phyloP scores from a whole-genome alignment of 23 tunicate species.

The Corella eumyota region DNA sequence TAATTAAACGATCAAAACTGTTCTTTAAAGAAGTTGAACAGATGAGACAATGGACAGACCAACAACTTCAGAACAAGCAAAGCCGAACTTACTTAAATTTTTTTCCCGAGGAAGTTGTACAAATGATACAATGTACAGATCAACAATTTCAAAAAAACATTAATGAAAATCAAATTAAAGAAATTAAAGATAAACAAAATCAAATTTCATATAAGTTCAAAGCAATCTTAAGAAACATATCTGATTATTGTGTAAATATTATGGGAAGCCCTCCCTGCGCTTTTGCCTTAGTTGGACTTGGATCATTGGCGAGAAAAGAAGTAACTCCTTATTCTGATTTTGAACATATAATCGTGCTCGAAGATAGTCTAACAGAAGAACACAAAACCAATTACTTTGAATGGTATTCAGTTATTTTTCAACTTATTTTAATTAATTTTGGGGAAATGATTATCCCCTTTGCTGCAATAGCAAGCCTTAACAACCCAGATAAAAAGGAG shows the following conservation, averaged over 20 bases:
- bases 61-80: too few relatives aligned
- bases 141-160: too few relatives aligned
- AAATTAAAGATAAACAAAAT: neutral
- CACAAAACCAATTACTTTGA: conserved; percentile 32
- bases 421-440: conserved; percentile 18
- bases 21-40: too few relatives aligned
- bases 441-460: conserved; percentile 27
- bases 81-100: too few relatives aligned
- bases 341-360: conserved; percentile 25
- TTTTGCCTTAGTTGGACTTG: conserved; percentile 28
- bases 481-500: neutral
- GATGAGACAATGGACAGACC: too few relatives aligned
- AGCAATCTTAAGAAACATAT: conserved; percentile 14
- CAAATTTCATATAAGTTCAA: conserved; percentile 15
- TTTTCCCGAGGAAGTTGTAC: too few relatives aligned
- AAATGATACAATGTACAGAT: too few relatives aligned
- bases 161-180: neutral
- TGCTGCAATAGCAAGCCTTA: conserved; percentile 15
- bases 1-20: too few relatives aligned
- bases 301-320: conserved; percentile 37
- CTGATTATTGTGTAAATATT: conserved; percentile 22
- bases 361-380: conserved; percentile 3
- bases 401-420: conserved; percentile 49
- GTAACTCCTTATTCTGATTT: conserved; percentile 38
- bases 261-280: conserved; percentile 38